Evolutionary conservation across 2,888 invertebrate species (phyloP), one percentile per base, ranked within the genome.

Genomic region (Netelia inedita): DNA sequence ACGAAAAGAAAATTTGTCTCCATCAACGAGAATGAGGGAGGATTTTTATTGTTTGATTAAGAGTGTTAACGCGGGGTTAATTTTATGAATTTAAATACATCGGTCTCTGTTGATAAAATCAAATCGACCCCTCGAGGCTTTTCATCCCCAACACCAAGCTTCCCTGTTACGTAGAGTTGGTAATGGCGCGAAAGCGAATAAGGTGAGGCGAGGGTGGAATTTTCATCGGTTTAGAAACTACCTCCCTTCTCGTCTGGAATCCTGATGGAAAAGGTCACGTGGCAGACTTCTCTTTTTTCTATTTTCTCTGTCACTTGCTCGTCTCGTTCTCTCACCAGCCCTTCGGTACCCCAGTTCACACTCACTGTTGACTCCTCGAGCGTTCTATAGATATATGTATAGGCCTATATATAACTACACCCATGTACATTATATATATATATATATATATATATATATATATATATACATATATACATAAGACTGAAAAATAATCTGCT

Each of bases 261-360:
- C 90, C 90, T 88, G 88, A 82, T 90, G 85, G 86, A 88, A 91
- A 91, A 90, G 92, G 92, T 92, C 90, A 90, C 86, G 87, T 74
- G 66, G 83, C 78, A 88, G 90, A 88, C 89, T 88, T 89, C 88
- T 90, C 89, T 88, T 86, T 79, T 85, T 74, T 71, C 71, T 83
- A 46, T 74, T 55, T 79, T 68, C 41, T 66, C 59, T 71, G 86
- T 57, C 57, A 19, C 5, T 46, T n/a, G 50, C 55, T n/a, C 43
- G 41, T n/a, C 21, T 66, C 41, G 53, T 43, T 35, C 69, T 74
- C 57, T 19, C 57, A 53, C 23, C 41, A 66, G 55, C 75, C 66
- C 75, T 75, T 66, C 43, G 41, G 1, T 16, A 19, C 19, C 21
- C 19, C 57, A 19, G 16, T 9, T 8, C 16, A 9, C 1, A 19